A percentile compares a stretch with the other conserved stretches of the same genome.
Evolutionary conservation across 2,797 vertebrate species (phyloP).

Genomic region (Acanthurus tractus): DNA sequence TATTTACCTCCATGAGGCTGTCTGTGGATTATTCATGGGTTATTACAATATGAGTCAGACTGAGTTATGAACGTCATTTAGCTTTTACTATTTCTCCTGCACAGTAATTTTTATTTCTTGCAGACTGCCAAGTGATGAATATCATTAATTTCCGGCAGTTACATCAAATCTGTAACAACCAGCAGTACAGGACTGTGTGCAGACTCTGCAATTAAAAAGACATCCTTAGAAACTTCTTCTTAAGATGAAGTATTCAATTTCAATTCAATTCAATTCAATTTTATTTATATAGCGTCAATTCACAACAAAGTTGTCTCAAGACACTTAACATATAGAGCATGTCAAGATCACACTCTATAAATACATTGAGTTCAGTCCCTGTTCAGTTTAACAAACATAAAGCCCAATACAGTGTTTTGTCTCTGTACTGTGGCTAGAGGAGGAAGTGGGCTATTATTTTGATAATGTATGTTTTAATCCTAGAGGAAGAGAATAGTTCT

Average conservation of each 20-base stretch:
- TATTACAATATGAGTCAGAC: conserved; percentile 9
- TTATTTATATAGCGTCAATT: no score
- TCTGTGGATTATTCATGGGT: background rate
- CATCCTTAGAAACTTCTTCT: conserved; percentile 1
- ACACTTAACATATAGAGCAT: no score
- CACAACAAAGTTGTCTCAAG: no score
- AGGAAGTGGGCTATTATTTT: conserved; percentile 35
- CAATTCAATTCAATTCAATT: no score
- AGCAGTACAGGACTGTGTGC: background rate
- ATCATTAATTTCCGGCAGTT: background rate
- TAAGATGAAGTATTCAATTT: background rate
- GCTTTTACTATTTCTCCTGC: conserved; percentile 1
- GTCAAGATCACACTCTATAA: no score
- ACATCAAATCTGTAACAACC: background rate
- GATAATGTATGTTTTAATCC: background rate
- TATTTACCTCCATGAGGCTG: background rate
- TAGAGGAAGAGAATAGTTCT: conserved; percentile 39
- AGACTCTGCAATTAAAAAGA: background rate
- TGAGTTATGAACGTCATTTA: conserved; percentile 16
- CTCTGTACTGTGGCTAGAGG: conserved; percentile 1
- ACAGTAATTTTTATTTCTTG: background rate
- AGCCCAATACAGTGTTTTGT: background rate
- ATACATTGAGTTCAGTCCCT: no score
- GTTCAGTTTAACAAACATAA: background rate
- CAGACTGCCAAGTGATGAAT: conserved; percentile 19